Evolutionary conservation across 2,113 vertebrate genomes (phyloP), one percentile per base, ranked within the genome.

Genomic region (Psittacula cyanocephala): DNA sequence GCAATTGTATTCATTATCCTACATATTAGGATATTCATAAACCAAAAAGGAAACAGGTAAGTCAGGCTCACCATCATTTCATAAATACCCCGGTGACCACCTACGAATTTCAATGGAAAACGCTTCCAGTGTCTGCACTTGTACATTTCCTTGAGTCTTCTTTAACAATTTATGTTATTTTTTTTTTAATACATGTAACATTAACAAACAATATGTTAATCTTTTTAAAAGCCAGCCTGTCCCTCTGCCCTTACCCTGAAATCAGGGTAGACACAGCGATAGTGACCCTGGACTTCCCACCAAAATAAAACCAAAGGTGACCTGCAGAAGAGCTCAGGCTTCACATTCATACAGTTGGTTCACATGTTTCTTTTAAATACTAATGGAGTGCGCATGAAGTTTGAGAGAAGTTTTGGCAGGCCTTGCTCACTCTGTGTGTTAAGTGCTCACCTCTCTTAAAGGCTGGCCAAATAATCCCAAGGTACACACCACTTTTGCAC

Each of bases 331-430:
- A 13, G 17, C 22, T 75, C 69, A 75, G 39, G 50, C 44, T 89
- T 46, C 59, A 41, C 50, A 49, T 37, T 25, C 29, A 35, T 28
- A 31, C 13, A 7, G 41, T 41, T 78, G 72, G 50, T 50, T 71
- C 37, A 43, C 4, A 0, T 0, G 0, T 29, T n/a, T 50, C n/a
- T 85, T 84, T 33, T 60, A 27, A 59, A 50, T 79, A 39, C 33
- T 74, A 81, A 5, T 3, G 41, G 29, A 84, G 71, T 0, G 3
- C 22, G 25, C 2, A 2, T n/a, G 50, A 69, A 72, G 86, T 41
- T 10, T 25, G 39, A 76, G 47, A 69, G 70, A 28, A 37, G 29
- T 71, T 25, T 62, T 71, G 70, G 70, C 82, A 50, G 93, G 44
- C 19, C 62, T 24, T 4, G 18, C 37, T 44, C n/a, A 55, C 41